A percentile compares a stretch with the other conserved stretches of the same genome.
phyloP scores from a whole-genome alignment of 2,113 vertebrate genomes.

The Brachypodius melanocephalos region DNA sequence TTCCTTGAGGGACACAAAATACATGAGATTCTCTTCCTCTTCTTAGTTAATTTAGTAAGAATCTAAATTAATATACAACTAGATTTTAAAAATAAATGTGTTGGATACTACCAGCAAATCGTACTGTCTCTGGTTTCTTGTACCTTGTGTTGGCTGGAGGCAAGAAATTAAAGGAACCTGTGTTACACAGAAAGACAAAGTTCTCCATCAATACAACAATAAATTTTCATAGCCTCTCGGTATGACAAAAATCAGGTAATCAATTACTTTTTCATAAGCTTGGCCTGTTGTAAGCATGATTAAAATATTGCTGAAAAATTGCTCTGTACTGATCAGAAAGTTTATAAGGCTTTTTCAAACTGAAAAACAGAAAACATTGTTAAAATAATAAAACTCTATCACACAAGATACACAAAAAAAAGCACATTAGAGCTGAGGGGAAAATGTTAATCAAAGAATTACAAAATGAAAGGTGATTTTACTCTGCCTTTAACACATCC shows the following conservation, averaged over 20 bases:
- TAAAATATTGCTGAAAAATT: conserved; percentile 36
- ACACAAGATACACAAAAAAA: neutral
- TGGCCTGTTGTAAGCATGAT: neutral
- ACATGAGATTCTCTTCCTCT: neutral
- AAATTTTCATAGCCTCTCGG: neutral
- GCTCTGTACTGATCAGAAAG: neutral
- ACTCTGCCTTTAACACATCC: neutral
- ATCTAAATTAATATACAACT: conserved; percentile 2
- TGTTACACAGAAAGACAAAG: neutral
- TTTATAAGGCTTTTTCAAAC: neutral
- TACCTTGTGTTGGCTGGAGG: neutral
- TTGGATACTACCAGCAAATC: neutral
- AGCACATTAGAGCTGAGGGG: neutral
- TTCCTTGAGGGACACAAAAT: neutral
- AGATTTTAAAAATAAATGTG: conserved; percentile 21
- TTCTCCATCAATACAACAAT: conserved; percentile 13
- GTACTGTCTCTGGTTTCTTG: neutral
- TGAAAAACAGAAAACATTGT: neutral
- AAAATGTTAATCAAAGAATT: neutral
- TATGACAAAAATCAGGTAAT: conserved; percentile 24
- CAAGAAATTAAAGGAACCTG: neutral
- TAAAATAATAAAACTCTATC: neutral
- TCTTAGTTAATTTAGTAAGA: conserved; percentile 11
- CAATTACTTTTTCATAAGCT: neutral
- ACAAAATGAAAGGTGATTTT: neutral